Evolutionary conservation across 2,797 vertebrate genomes (phyloP), one percentile per base, ranked within the genome.

Genomic region (Phoxinus dragarum): DNA sequence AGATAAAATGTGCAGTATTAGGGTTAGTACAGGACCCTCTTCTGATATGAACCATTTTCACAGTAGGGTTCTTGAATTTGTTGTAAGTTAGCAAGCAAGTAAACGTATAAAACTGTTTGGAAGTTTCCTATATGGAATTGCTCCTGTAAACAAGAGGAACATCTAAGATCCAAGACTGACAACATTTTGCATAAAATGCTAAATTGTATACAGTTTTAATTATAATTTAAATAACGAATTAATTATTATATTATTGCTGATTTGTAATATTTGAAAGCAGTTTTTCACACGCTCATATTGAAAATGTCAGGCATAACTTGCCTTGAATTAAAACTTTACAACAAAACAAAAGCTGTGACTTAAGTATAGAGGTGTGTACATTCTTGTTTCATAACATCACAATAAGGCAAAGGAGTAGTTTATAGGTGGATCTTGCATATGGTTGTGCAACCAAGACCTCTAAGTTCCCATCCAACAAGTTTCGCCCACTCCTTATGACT

Each of bases 321-420:
- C 54, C 80, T 82, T 64, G 23, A 61, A 4, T 61, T 52, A 71
- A 23, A 16, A 59, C 75, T 40, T 59, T 8, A 68, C 82, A 68
- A 56, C 82, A 21, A 76, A 67, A 67, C 72, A 75, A 83, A 76
- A 84, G 10, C 49, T 31, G 44, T 4, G n/a, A 42, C 61, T 54
- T 76, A 2, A 31, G 21, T 38, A n/a, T 11, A 12, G 34, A 36
- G 47, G 82, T 76, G 82, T 84, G 82, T 14, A 42, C 47, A 67
- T 42, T 54, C 38, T 49, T 76, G 10, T 40, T 84, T 52, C 23
- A 67, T 68, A 5, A 0, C 36, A 76, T 42, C 36, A 84, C 12
- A 21, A 47, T 42, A 23, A 66, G 23, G 16, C 14, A 16, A 16
- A 59, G 2, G 10, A 66, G 40, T 10, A 66, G 54, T 40, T 81